Evolutionary conservation across 2,797 vertebrate genomes (phyloP).

Genomic region (Agapornis canus): DNA sequence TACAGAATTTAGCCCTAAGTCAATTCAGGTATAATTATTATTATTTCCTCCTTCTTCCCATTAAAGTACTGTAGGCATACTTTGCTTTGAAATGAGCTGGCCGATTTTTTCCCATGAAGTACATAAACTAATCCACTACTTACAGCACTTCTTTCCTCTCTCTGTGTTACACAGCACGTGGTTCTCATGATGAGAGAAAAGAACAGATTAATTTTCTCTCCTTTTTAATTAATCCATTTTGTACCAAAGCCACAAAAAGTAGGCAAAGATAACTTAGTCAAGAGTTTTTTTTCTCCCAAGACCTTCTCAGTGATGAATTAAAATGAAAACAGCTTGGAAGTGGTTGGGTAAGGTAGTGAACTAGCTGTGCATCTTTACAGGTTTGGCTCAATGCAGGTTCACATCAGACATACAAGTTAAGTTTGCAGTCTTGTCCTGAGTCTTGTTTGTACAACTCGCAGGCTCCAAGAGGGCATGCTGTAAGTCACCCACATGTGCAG

Average conservation of each 20-base stretch:
- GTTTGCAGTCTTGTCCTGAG: neutral
- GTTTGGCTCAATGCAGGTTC: neutral
- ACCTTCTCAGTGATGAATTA: neutral
- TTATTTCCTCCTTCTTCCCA: constrained; percentile 45
- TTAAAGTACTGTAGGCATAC: neutral
- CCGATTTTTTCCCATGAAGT: constrained; percentile 37
- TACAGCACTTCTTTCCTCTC: neutral
- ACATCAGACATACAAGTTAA: neutral
- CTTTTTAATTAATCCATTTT: neutral
- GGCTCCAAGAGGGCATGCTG: neutral
- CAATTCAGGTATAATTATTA: constrained; percentile 42
- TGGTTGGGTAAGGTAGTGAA: neutral
- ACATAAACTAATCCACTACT: neutral
- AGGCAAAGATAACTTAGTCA: neutral
- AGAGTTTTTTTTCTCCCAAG: neutral
- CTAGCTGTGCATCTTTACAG: neutral
- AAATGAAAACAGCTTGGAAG: neutral
- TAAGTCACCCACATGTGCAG: rapidly evolving
- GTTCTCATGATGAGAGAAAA: neutral
- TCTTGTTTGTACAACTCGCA: neutral
- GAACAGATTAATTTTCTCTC: neutral
- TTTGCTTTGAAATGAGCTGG: constrained; percentile 44
- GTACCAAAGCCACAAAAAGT: neutral
- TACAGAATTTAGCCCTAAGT: constrained; percentile 40
- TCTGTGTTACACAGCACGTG: neutral